Evolutionary conservation across 2,113 vertebrate genomes (phyloP), one percentile per base, ranked within the genome.

Genomic region (Micronisus gabar): DNA sequence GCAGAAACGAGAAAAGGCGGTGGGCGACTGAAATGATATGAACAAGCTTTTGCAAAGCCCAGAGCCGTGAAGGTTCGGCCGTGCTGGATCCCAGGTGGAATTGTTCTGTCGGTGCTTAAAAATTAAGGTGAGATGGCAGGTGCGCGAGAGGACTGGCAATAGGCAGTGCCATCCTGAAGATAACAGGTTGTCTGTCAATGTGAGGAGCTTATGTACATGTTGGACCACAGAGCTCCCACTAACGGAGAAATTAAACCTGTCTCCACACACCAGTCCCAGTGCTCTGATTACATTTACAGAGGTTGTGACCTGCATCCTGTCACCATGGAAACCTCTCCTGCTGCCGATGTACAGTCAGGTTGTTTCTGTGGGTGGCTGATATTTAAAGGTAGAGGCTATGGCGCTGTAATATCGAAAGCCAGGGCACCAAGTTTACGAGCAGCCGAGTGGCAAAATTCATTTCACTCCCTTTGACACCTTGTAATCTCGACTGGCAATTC

Each of bases 241-340:
- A 68, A 95, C 91, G 90, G 96, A 97, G 98, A 97, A 98, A 98
- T 98, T 98, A 98, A 97, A 98, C 95, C 98, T 97, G 98, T 98
- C 98, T 98, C 90, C 96, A 96, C 97, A 97, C 92, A 96, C 87
- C 97, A 91, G 97, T 97, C 98, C 98, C 98, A 96, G 96, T n/a
- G 97, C 98, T 98, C 98, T 98, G 97, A 98, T 98, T 98, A 97
- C 98, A 98, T 98, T 98, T 98, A 96, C 97, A 98, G 98, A 97
- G 98, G 98, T 98, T 98, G 81, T 61, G 98, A 98, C 98, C 98
- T 97, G 97, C 91, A 90, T 98, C 97, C 97, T 97, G 97, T 98
- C 96, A 95, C 98, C 98, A 98, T 98, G 98, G 98, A 98, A 98
- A 98, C 98, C 97, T 92, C 95, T 97, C 94, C 81, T 75, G 96